phyloP scores from a whole-genome alignment of 2,113 vertebrate genomes.

The Pleuronectes platessa region DNA sequence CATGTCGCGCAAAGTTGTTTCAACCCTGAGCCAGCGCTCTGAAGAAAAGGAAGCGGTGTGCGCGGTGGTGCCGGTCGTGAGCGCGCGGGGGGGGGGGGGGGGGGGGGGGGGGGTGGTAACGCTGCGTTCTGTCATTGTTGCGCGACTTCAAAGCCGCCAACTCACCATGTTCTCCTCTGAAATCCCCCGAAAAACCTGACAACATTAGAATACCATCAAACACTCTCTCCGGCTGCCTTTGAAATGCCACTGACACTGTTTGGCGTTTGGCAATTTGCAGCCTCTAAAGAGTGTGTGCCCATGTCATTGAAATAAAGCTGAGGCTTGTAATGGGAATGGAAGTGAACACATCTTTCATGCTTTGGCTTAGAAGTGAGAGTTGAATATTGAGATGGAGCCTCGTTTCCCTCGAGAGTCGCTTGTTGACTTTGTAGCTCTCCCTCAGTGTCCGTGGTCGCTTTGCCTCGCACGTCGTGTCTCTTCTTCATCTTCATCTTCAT shows the following conservation, averaged over 20 bases:
- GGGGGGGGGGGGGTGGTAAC: not conserved
- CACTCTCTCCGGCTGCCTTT: constrained; percentile 72
- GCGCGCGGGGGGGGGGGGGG: constrained; percentile 10
- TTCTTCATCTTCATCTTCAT: constrained; percentile 3
- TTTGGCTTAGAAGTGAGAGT: constrained; percentile 67
- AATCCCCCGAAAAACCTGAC: constrained; percentile 73
- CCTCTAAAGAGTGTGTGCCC: constrained; percentile 64
- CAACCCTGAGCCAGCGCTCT: constrained; percentile 60
- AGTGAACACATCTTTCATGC: constrained; percentile 79
- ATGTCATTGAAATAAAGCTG: constrained; percentile 82
- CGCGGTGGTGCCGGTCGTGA: constrained; percentile 31
- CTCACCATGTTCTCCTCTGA: constrained; percentile 62
- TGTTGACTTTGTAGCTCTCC: constrained; percentile 67
- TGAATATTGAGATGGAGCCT: constrained; percentile 62
- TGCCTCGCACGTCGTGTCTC: constrained; percentile 27
- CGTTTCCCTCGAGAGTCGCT: constrained; percentile 59
- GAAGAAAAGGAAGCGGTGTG: constrained; percentile 49
- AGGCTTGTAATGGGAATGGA: constrained; percentile 79
- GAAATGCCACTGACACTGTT: constrained; percentile 80
- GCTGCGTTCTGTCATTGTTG: constrained; percentile 75
- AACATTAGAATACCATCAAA: constrained; percentile 83
- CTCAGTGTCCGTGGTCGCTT: constrained; percentile 34
- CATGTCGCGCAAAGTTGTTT: constrained; percentile 64
- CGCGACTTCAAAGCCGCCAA: constrained; percentile 77
- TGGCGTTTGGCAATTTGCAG: constrained; percentile 75